Evolutionary conservation across 2,888 invertebrate species (phyloP).

Genomic region (Schizotus pectinicornis): DNA sequence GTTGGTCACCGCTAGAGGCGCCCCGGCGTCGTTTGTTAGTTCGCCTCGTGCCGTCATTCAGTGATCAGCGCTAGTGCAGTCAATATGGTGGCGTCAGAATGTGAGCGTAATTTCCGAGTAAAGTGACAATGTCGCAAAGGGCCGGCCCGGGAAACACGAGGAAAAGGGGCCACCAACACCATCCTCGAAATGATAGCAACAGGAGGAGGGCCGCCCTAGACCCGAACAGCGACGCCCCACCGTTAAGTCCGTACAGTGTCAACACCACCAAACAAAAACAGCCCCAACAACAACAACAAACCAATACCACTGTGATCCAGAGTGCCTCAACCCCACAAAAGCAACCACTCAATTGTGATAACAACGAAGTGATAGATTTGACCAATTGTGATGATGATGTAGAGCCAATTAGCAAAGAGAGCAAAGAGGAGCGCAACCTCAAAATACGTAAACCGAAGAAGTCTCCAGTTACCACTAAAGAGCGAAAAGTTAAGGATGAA

Average conservation of each 20-base stretch:
- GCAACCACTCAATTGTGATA: conserved; percentile 35
- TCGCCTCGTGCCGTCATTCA: conserved; percentile 1
- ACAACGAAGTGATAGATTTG: conserved; percentile 56
- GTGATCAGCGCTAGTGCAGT: conserved; percentile 49
- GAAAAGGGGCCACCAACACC: conserved; percentile 78
- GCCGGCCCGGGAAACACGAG: conserved; percentile 67
- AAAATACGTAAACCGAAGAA: conserved; percentile 41
- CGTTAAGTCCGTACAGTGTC: conserved; percentile 44
- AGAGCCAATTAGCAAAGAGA: conserved; percentile 37
- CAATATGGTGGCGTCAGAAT: conserved; percentile 69
- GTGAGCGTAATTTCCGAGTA: conserved; percentile 48
- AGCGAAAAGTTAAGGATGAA: conserved; percentile 28
- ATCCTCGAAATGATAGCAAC: conserved; percentile 67
- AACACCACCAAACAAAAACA: conserved; percentile 39
- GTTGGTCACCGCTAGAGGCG: conserved; percentile 1
- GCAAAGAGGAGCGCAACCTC: conserved; percentile 41
- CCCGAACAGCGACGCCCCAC: conserved; percentile 47
- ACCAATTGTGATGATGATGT: conserved; percentile 53
- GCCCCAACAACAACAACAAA: conserved; percentile 37
- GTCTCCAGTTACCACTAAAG: conserved; percentile 24
- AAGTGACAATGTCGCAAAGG: conserved; percentile 66
- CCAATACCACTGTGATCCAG: conserved; percentile 35
- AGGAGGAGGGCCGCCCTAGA: conserved; percentile 63
- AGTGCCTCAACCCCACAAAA: conserved; percentile 49
- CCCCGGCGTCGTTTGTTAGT: conserved; percentile 16